A percentile compares a stretch with the other conserved stretches of the same genome.
These are phyloP conservation scores for Micrasema minimum DNA, from an alignment of 1,140 invertebrate genomes.

Conservation along the genomic window DNA sequence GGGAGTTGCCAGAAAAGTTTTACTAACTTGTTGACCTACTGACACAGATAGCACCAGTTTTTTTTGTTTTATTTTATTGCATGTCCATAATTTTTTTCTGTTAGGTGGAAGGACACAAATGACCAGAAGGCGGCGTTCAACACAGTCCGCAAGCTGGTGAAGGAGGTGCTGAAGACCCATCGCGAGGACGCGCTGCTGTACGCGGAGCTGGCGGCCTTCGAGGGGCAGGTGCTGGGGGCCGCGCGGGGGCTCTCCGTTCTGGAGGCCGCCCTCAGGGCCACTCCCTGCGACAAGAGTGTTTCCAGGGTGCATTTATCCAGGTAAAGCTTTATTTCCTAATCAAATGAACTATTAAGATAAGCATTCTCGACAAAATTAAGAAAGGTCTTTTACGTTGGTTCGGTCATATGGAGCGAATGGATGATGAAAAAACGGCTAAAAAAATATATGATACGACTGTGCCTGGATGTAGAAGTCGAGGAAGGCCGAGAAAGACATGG, in stretches of 20 bases:
- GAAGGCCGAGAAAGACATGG: no score
- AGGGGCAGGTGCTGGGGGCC: conserved; percentile 35
- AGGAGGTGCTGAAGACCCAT: conserved; percentile 45
- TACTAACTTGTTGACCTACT: no score
- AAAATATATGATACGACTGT: no score
- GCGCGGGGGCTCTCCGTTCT: conserved; percentile 40
- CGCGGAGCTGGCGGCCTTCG: conserved; percentile 44
- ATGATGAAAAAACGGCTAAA: no score
- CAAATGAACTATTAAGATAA: no score
- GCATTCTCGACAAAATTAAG: no score
- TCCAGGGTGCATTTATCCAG: conserved; percentile 43
- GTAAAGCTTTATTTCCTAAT: conserved; percentile 13
- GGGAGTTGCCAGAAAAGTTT: no score
- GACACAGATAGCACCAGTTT: no score
- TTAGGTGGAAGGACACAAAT: conserved; percentile 22
- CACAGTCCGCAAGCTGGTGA: conserved; percentile 39
- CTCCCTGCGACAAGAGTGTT: conserved; percentile 23
- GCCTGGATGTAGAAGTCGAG: no score
- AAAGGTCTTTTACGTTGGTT: no score
- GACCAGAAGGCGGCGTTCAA: conserved; percentile 6
- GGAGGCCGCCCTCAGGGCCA: conserved; percentile 35
- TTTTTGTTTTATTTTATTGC: conserved; percentile 8
- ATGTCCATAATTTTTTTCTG: background rate
- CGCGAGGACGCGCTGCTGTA: conserved; percentile 43
- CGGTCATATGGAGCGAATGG: no score